Conservation (phyloP, 2,797 vertebrate species). For the Anomalospiza imberbis region DNA sequence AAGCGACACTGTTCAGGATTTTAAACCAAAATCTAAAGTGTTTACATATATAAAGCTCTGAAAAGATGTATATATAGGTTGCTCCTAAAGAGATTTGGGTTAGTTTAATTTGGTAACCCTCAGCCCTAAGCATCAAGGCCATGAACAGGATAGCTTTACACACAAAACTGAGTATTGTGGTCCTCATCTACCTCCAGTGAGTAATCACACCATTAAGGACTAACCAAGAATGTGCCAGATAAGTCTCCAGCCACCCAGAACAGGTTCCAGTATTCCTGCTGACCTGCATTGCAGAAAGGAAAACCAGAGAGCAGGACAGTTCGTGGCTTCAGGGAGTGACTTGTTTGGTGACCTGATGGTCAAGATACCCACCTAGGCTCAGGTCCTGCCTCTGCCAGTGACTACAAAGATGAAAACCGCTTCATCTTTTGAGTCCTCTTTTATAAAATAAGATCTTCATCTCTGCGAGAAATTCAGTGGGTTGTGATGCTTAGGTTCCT, state of each 20-base stretch:
- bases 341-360: background rate
- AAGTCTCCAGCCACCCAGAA: background rate
- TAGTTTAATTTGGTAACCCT: background rate
- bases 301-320: background rate
- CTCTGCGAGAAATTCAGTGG: background rate
- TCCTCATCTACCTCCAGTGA: background rate
- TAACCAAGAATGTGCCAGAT: background rate
- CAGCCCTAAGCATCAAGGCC: background rate
- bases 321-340: background rate
- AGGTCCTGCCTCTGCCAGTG: background rate
- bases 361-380: background rate
- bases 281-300: background rate
- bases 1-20: background rate
- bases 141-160: background rate
- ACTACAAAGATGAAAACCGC: background rate
- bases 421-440: background rate
- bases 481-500: background rate
- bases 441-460: background rate
- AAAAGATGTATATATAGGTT: background rate
- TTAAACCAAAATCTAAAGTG: background rate
- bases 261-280: background rate
- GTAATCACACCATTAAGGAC: background rate
- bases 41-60: background rate
- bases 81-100: background rate
- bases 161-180: accelerated